Percentiles rank a stretch among this genome's conserved stretches.
These are phyloP conservation scores for Blastobasis adustella DNA, from an alignment of 2,888 invertebrate genomes.

Conservation along the genomic window DNA sequence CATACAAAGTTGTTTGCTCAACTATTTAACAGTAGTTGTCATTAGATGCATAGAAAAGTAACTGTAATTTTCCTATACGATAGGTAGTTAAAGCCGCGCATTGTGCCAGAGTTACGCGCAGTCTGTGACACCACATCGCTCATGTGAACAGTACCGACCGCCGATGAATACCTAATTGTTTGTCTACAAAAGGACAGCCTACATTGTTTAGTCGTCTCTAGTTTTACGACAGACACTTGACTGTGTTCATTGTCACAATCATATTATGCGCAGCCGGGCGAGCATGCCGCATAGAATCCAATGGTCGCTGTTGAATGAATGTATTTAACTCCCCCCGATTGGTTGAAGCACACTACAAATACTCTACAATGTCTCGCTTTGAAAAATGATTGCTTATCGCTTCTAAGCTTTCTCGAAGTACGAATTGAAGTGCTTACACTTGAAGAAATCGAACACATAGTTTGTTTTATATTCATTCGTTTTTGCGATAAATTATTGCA, in stretches of 20 bases:
- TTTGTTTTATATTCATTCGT: too few species aligned
- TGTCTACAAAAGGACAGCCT: slow-evolving; percentile 55
- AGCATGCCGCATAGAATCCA: slow-evolving; percentile 24
- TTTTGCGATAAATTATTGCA: too few species aligned
- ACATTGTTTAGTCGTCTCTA: slow-evolving; percentile 53
- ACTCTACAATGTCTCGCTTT: too few species aligned
- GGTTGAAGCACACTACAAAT: too few species aligned
- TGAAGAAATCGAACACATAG: too few species aligned
- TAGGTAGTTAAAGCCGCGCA: slow-evolving; percentile 1
- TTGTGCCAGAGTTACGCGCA: slow-evolving; percentile 15
- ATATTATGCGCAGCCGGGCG: slow-evolving; percentile 33
- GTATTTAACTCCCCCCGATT: slow-evolving; percentile 18
- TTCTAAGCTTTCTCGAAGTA: too few species aligned
- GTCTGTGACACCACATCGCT: slow-evolving; percentile 34
- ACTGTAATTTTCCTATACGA: slow-evolving; percentile 16
- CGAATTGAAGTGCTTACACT: too few species aligned
- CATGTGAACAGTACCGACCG: slow-evolving; percentile 36
- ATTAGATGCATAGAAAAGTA: slow-evolving; percentile 1
- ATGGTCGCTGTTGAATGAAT: slow-evolving; percentile 32
- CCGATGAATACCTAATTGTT: slow-evolving; percentile 57
- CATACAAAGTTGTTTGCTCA: too few species aligned
- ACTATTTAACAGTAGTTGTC: too few species aligned
- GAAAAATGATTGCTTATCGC: too few species aligned
- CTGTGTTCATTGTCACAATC: slow-evolving; percentile 60
- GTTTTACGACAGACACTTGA: slow-evolving; percentile 65